A percentile compares a stretch with the other conserved stretches of the same genome.
Conservation (phyloP, 1,140 invertebrate species). For the Drosophila mayri region DNA sequence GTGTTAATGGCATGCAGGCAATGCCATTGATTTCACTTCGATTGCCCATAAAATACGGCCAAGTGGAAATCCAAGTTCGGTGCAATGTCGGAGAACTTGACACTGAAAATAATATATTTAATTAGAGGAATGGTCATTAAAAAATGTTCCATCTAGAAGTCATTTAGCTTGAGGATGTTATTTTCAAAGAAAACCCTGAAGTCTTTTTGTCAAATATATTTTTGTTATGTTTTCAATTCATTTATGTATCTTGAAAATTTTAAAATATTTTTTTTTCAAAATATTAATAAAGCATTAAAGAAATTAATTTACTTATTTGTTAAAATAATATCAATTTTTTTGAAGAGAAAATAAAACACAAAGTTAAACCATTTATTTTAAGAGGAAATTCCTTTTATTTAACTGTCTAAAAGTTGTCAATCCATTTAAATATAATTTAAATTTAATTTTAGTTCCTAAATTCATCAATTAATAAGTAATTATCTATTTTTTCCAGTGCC, state of each 20-base stretch:
- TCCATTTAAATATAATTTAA: not conserved
- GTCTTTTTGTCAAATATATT: not conserved
- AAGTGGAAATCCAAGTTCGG: constrained; percentile 60
- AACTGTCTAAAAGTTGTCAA: not conserved
- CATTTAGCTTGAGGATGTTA: accelerated
- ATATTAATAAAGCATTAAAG: no score
- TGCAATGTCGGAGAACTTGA: constrained; percentile 23
- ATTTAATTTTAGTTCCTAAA: not conserved
- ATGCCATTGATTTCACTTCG: constrained; percentile 83
- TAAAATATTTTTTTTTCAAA: not conserved
- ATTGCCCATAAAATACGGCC: constrained; percentile 81
- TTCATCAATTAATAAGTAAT: no score
- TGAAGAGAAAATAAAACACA: no score
- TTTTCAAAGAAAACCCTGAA: not conserved
- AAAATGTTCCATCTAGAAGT: no score
- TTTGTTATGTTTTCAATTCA: no score
- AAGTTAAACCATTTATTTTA: not conserved
- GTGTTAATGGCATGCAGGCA: constrained; percentile 82
- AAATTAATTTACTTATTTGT: not conserved
- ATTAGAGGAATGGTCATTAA: not conserved
- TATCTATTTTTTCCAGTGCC: constrained; percentile 23
- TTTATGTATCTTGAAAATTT: not conserved
- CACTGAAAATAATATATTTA: constrained; percentile 9
- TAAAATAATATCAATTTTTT: no score
- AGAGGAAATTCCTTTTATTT: not conserved